Percentiles rank a stretch among this genome's conserved stretches.
Evolutionary conservation across 1,140 invertebrate genomes (phyloP).

Genomic region (Muscidifurax raptorellus): DNA sequence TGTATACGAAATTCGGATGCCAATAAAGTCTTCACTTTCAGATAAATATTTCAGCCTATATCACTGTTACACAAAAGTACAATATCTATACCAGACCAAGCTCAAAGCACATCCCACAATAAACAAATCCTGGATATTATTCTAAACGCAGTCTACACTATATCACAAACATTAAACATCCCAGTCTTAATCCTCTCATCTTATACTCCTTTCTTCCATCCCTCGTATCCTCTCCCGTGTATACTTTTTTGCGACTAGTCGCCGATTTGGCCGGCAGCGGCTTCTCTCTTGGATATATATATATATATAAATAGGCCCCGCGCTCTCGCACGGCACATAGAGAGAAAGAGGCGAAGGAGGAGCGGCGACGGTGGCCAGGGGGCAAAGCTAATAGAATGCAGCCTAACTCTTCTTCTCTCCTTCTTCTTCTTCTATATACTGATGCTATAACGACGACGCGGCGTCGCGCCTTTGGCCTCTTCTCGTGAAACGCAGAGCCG

Average conservation of each 20-base stretch:
- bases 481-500: neutral
- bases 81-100: too few relatives aligned
- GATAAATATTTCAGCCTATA: too few relatives aligned
- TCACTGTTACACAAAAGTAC: too few relatives aligned
- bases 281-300: constrained; percentile 17
- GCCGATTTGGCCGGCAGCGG: constrained; percentile 12
- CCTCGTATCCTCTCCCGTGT: neutral
- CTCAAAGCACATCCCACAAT: neutral
- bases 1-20: too few relatives aligned
- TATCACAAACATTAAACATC: neutral
- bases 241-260: neutral
- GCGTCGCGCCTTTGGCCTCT: neutral
- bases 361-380: neutral
- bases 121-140: neutral
- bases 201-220: neutral
- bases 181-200: neutral
- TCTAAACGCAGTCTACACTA: neutral
- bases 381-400: constrained; percentile 41
- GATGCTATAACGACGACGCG: neutral
- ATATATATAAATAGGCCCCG: constrained; percentile 38
- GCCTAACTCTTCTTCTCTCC: neutral
- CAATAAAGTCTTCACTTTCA: too few relatives aligned
- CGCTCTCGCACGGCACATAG: neutral
- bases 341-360: neutral
- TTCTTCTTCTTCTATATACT: neutral